phyloP scores from a whole-genome alignment of 2,797 vertebrate genomes.

The Xiphorhynchus erythropygius region DNA sequence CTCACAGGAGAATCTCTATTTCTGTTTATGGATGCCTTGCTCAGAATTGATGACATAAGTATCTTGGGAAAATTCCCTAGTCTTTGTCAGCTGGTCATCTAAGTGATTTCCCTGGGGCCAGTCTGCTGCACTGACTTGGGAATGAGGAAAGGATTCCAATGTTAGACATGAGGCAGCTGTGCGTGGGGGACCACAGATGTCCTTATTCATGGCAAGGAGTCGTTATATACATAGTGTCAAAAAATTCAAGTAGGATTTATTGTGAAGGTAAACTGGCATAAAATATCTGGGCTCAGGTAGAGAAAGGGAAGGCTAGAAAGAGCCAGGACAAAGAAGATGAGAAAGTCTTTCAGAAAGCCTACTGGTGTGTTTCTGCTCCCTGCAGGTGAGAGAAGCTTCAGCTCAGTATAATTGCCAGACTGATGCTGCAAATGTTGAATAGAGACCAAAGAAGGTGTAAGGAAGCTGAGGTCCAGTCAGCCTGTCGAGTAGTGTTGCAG shows the following conservation, averaged over 20 bases:
- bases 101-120: not conserved
- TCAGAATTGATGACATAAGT: constrained; percentile 11
- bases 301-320: not conserved
- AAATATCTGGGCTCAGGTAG: not conserved
- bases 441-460: not conserved
- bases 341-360: not conserved
- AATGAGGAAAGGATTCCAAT: constrained; percentile 36
- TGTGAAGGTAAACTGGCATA: not conserved
- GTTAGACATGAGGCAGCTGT: not conserved
- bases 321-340: not conserved
- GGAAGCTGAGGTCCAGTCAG: not conserved
- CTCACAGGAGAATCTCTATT: constrained; percentile 3
- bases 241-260: constrained; percentile 61
- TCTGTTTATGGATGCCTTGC: not conserved
- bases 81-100: not conserved
- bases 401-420: not conserved
- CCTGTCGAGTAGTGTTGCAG: not conserved
- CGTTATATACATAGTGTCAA: constrained; percentile 2
- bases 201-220: not conserved
- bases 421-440: not conserved
- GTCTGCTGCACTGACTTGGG: not conserved
- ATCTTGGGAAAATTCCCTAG: constrained; percentile 30
- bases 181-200: not conserved
- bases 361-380: not conserved
- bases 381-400: not conserved